Evolutionary conservation across 2,797 vertebrate species (phyloP).

Genomic region (Halcyon leucocephala): DNA sequence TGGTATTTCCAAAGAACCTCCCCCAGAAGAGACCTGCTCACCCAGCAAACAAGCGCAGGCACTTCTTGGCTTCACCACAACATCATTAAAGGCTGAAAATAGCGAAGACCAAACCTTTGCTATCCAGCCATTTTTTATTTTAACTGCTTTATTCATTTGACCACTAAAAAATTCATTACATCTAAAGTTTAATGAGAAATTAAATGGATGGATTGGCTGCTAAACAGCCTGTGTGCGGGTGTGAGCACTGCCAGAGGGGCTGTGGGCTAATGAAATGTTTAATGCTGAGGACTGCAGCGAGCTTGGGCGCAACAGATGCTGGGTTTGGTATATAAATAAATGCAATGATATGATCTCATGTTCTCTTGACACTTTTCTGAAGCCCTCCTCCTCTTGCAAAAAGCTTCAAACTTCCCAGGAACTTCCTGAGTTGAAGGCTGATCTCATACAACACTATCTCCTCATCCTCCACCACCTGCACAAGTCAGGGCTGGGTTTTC

Average conservation of each 20-base stretch:
- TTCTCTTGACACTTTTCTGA: slow-evolving; percentile 66
- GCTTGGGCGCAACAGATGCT: slow-evolving; percentile 51
- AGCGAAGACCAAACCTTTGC: slow-evolving; percentile 37
- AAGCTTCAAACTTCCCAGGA: slow-evolving; percentile 21
- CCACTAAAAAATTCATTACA: slow-evolving; percentile 68
- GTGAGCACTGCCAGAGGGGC: slow-evolving; percentile 60
- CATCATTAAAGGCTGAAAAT: slow-evolving; percentile 13
- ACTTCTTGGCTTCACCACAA: slow-evolving; percentile 26
- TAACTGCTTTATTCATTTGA: slow-evolving; percentile 52
- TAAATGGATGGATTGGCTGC: slow-evolving; percentile 58
- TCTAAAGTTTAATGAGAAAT: slow-evolving; percentile 68
- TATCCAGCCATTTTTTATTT: slow-evolving; percentile 50
- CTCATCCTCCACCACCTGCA: not conserved
- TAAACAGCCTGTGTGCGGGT: slow-evolving; percentile 66
- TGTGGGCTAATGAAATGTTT: slow-evolving; percentile 71
- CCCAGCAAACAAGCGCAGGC: slow-evolving; percentile 36
- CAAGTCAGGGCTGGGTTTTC: not conserved
- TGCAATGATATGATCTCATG: slow-evolving; percentile 51
- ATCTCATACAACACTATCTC: not conserved
- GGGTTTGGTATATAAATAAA: slow-evolving; percentile 60
- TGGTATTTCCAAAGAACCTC: slow-evolving; percentile 67
- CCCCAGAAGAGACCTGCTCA: slow-evolving; percentile 53
- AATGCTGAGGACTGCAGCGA: slow-evolving; percentile 54
- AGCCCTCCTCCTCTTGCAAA: slow-evolving; percentile 25
- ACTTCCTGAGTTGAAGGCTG: slow-evolving; percentile 7